Evolutionary conservation across 1,140 invertebrate species (phyloP).

Genomic region (Alviniconcha marisindica): DNA sequence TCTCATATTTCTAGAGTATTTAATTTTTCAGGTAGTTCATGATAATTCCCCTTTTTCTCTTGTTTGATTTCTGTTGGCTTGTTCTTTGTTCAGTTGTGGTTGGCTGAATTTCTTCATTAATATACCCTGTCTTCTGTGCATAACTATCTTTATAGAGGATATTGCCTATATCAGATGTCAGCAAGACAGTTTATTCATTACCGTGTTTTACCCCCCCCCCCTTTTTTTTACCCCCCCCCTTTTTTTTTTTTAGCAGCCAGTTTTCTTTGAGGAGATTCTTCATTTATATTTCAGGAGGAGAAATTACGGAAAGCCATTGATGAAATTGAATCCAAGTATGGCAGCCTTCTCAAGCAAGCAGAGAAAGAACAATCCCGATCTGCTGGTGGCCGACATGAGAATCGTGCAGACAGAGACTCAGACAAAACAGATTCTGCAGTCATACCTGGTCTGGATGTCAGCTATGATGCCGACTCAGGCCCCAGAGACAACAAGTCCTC

Average conservation of each 20-base stretch:
- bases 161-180: background rate
- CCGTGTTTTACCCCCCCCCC: no score
- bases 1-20: no score
- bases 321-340: constrained; percentile 31
- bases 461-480: background rate
- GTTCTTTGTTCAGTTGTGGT: no score
- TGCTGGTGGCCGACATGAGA: background rate
- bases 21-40: no score
- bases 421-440: background rate
- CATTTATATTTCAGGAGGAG: background rate
- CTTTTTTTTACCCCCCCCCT: background rate
- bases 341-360: background rate
- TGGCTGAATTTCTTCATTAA: no score
- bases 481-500: background rate
- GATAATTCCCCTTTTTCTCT: no score
- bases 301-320: constrained; percentile 9
- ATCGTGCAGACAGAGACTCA: background rate
- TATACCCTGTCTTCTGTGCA: no score
- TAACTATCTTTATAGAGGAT: no score
- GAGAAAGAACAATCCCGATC: background rate
- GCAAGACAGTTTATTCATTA: background rate
- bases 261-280: background rate
- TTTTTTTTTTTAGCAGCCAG: no score
- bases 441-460: background rate
- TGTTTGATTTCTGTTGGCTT: no score